Conservation (phyloP, 2,113 vertebrate species). For the Tetrax tetrax region DNA sequence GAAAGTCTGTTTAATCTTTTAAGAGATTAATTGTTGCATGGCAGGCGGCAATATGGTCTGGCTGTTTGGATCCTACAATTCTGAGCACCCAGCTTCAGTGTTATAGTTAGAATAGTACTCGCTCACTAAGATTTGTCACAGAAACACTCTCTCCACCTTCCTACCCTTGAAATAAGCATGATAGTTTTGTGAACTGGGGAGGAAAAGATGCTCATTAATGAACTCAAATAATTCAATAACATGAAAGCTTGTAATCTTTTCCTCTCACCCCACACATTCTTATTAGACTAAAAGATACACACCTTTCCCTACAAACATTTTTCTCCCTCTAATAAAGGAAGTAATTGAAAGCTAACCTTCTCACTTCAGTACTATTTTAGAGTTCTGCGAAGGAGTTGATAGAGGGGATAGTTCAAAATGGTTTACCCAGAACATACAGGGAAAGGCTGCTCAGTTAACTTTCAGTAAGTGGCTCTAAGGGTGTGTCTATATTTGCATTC, state of each 20-base stretch:
- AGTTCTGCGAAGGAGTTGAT: background rate
- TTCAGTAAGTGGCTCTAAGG: background rate
- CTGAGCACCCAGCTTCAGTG: background rate
- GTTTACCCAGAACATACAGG: background rate
- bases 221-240: background rate
- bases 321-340: background rate
- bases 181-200: background rate
- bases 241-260: background rate
- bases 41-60: background rate
- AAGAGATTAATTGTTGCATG: background rate
- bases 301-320: background rate
- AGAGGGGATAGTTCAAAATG: background rate
- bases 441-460: background rate
- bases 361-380: background rate
- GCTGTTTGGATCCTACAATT: background rate
- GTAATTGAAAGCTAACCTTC: background rate
- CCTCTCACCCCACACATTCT: background rate
- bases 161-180: background rate
- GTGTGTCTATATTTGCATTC: background rate
- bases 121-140: background rate
- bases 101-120: background rate
- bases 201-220: background rate
- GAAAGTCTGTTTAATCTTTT: slow-evolving; percentile 56
- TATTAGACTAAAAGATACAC: background rate
- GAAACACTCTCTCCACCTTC: background rate